Conservation (phyloP, 2,888 invertebrate species). For the Orchesella flavescens region DNA sequence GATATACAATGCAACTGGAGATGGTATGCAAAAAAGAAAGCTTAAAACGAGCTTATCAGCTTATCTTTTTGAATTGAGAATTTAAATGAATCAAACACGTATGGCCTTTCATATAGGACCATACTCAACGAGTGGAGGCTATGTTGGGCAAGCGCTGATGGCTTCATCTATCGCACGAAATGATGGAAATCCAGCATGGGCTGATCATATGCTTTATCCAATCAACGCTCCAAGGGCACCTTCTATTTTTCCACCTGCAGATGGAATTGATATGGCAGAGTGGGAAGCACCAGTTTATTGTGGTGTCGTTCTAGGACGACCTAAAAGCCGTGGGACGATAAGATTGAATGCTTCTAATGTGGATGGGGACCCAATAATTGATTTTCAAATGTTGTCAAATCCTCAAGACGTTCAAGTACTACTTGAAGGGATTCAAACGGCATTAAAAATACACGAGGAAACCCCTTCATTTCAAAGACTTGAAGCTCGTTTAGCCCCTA, state of each 20-base stretch:
- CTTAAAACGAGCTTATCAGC: no score
- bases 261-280: neutral
- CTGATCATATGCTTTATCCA: constrained; percentile 35
- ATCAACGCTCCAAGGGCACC: neutral
- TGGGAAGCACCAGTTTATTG: constrained; percentile 20
- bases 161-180: constrained; percentile 30
- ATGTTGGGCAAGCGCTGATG: constrained; percentile 43
- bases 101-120: constrained; percentile 13
- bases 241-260: neutral
- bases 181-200: constrained; percentile 42
- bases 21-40: constrained; percentile 14
- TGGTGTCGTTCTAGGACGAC: constrained; percentile 17
- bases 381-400: constrained; percentile 47
- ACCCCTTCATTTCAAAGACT: constrained; percentile 7
- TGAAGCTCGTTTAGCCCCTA: neutral
- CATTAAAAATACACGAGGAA: constrained; percentile 33
- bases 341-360: constrained; percentile 31
- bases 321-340: constrained; percentile 53
- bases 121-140: constrained; percentile 22
- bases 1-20: constrained; percentile 29
- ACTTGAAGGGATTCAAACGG: constrained; percentile 38
- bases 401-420: constrained; percentile 41
- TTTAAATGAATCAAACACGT: neutral
- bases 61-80: no score
- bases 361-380: constrained; percentile 32